Base-by-base conservation (phyloP, 2,113 vertebrate genomes). In the Aix galericulata region DNA sequence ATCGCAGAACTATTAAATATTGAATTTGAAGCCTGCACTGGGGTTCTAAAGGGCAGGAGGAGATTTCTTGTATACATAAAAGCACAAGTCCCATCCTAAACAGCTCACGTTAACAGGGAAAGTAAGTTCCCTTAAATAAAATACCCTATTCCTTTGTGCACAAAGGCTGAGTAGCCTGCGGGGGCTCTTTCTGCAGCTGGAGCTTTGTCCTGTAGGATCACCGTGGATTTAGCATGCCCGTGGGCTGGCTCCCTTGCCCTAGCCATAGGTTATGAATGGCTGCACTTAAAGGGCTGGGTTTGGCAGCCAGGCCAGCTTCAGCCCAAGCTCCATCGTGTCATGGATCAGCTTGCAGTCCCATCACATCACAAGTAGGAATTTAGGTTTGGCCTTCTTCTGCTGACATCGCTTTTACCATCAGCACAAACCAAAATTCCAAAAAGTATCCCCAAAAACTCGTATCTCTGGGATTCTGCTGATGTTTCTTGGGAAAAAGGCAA, bases 401-500 rank as follows among this genome's bases (percentile, higher is more conserved):
- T 2, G 2, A 13, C 2, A 2, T 34, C 4, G 2, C 2, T 14
- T 13, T 42, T 71, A 38, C 25, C 52, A 46, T 13, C 68, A 48
- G 13, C 27, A n/a, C 31, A 50, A 20, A 34, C 1, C 0, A 0
- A 5, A 7, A 4, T 23, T 23, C 17, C 36, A 29, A 66, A 84
- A 79, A 16, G 3, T 1, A 48, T 15, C 11, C 6, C 8, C 32
- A 40, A 53, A 56, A n/a, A 42, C 8, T 15, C 2, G 0, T 26
- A 17, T 18, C 48, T 78, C 60, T 83, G 38, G 18, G 46, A 53
- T 95, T 91, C 83, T 87, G 42, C 80, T 94, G 92, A 82, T 32
- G 59, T 93, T 92, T 89, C 83, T 88, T 76, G 92, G 53, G 23
- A 63, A 18, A 38, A 82, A 26, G 66, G 26, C 44, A 76, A 94